Base-by-base conservation (phyloP, 64 coral and sea anemone genomes). In the Pachyseris speciosa region DNA sequence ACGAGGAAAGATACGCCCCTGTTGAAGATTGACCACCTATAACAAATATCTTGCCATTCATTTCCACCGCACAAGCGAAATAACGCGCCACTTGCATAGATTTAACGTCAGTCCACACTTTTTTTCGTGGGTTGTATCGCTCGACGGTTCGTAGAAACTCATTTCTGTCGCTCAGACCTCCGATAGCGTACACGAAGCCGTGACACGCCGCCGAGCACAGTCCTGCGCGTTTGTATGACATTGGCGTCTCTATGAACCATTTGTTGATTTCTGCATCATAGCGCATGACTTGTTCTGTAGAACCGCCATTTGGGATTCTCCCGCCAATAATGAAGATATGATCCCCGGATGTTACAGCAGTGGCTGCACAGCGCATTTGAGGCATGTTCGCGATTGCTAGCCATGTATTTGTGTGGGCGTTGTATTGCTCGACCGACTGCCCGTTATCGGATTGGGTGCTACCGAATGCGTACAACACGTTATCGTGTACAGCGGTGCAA, bases 321-420 rank as follows among this genome's bases (percentile, higher is more conserved):
- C 91, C 91, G 1, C 91, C 91, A 80, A 93, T 77, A 40, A 86
- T 79, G 47, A 87, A 93, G 31, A 93, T 93, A 17, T 93, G 91
- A 48, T 93, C 83, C 30, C 61, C 67, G 4, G 12, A 75, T 33
- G 72, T 80, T 7, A 93, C 91, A 39, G 91, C 84, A 24, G 59
- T 69, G 11, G 86, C 70, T 26, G 58, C 48, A 42, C 57, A 80
- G 32, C 91, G 72, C 49, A 66, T 11, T 36, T 93, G 91, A 25
- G 84, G 84, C 58, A 93, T 51, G 9, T 86, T 59, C 5, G 91
- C 83, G 7, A 69, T 20, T 37, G 76, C 45, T 58, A 77, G 44
- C 91, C 91, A 93, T 19, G 73, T 51, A 2, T 93, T 93, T 0
- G 91, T 80, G 12, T 74, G 43, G 43, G 83, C 83, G 53, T 87